Percentiles rank a stretch among this genome's conserved stretches.
phyloP scores from a whole-genome alignment of 2,888 invertebrate species.

The Sinodicranocentrus sp. region DNA sequence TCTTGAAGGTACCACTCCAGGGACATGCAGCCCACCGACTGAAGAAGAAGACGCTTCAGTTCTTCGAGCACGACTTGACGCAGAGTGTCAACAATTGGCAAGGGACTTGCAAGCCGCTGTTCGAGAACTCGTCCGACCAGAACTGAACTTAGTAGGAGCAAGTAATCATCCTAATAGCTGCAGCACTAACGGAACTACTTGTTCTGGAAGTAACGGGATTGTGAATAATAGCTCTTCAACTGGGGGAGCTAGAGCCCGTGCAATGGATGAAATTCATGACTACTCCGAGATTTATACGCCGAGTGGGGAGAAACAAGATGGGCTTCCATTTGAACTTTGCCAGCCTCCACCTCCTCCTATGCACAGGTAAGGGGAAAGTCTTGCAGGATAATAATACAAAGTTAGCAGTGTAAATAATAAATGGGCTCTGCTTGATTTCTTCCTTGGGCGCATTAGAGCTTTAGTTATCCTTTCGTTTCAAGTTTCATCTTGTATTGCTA shows the following conservation, averaged over 20 bases:
- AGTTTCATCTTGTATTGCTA: no score
- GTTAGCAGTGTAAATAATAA: no score
- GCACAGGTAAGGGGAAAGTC: constrained; percentile 82
- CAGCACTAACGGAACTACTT: constrained; percentile 52
- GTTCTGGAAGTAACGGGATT: constrained; percentile 39
- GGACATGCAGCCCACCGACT: constrained; percentile 74
- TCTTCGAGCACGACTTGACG: constrained; percentile 79
- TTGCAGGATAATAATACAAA: no score
- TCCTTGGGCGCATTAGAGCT: no score
- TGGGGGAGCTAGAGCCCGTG: constrained; percentile 63
- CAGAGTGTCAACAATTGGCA: constrained; percentile 78
- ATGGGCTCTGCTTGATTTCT: no score
- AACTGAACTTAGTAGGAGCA: constrained; percentile 66
- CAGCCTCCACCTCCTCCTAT: constrained; percentile 93
- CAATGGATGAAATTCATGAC: constrained; percentile 83
- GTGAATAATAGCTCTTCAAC: constrained; percentile 31
- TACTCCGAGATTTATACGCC: constrained; percentile 97
- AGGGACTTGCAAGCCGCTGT: constrained; percentile 82
- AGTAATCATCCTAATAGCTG: constrained; percentile 77
- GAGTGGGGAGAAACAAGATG: constrained; percentile 84
- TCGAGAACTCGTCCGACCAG: constrained; percentile 80
- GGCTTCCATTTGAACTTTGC: constrained; percentile 78
- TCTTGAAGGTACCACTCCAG: constrained; percentile 75
- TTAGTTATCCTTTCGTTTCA: no score
- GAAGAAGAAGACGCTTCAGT: constrained; percentile 79